phyloP scores from a whole-genome alignment of 2,797 vertebrate genomes.

The Thripadectes ignobilis region DNA sequence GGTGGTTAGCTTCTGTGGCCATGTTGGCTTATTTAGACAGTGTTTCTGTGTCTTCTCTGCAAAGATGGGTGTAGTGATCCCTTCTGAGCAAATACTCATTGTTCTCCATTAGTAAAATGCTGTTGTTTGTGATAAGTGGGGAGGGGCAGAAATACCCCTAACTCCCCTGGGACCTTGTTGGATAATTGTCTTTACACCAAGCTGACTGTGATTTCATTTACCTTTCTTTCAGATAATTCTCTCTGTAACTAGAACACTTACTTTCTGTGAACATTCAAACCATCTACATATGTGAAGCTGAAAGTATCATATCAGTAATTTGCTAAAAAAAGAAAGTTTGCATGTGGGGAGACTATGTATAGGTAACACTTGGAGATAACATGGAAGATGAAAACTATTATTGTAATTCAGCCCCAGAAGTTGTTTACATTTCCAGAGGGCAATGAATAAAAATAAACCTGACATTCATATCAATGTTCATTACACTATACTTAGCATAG shows the following conservation, averaged over 20 bases:
- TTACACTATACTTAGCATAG: neutral
- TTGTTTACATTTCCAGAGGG: neutral
- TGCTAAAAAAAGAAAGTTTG: neutral
- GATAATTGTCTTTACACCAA: neutral
- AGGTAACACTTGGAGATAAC: neutral
- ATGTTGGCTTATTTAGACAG: neutral
- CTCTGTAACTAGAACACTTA: neutral
- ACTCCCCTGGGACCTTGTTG: neutral
- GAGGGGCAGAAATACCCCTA: neutral
- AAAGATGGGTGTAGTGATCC: neutral
- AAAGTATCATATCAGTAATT: neutral
- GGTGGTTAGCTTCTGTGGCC: constrained; percentile 33
- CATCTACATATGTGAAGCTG: neutral
- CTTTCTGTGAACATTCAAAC: neutral
- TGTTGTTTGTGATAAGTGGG: neutral
- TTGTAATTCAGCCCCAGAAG: neutral
- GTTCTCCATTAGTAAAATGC: neutral
- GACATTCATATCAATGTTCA: neutral
- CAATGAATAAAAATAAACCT: neutral
- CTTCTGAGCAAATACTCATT: neutral
- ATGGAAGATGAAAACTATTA: neutral
- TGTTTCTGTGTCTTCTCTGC: neutral
- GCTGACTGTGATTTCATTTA: neutral
- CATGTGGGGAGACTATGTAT: neutral
- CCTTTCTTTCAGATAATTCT: neutral